Conservation (phyloP, 2,797 vertebrate genomes). For the Amniataba percoides region DNA sequence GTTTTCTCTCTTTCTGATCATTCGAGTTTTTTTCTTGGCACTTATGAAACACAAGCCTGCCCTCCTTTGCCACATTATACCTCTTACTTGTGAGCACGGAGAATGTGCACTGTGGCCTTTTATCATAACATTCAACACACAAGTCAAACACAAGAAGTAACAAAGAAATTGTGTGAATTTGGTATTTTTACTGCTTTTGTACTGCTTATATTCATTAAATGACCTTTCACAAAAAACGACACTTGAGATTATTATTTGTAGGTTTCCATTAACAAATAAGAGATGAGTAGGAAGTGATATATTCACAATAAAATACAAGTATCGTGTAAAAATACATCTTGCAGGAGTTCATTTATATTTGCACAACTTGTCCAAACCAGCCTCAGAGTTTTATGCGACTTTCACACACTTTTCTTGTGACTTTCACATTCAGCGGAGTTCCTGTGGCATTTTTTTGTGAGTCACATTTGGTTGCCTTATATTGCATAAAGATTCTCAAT, state of each 20-base stretch:
- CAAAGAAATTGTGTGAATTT: too few relatives aligned
- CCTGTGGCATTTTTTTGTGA: slow-evolving; percentile 22
- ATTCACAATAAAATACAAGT: too few relatives aligned
- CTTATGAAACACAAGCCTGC: slow-evolving; percentile 43
- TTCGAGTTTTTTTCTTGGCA: background rate
- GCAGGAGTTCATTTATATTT: background rate
- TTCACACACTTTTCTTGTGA: too few relatives aligned
- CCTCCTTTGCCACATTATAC: slow-evolving; percentile 11
- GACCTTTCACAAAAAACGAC: too few relatives aligned
- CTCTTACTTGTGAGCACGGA: background rate
- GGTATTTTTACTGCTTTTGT: too few relatives aligned
- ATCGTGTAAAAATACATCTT: background rate
- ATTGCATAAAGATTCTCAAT: background rate
- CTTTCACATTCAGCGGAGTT: background rate
- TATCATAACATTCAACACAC: too few relatives aligned
- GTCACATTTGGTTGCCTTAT: slow-evolving; percentile 12
- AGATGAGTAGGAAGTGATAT: too few relatives aligned
- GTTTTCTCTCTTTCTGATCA: slow-evolving; percentile 22
- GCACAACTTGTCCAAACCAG: background rate
- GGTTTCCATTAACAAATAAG: too few relatives aligned
- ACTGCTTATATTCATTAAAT: too few relatives aligned
- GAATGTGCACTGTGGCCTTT: too few relatives aligned
- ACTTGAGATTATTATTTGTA: too few relatives aligned
- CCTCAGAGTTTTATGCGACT: background rate
- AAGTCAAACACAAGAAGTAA: too few relatives aligned